Percentiles rank a stretch among this genome's conserved stretches.
Conservation (phyloP, 2,113 vertebrate genomes). For the Lethenteron camtschaticum region DNA sequence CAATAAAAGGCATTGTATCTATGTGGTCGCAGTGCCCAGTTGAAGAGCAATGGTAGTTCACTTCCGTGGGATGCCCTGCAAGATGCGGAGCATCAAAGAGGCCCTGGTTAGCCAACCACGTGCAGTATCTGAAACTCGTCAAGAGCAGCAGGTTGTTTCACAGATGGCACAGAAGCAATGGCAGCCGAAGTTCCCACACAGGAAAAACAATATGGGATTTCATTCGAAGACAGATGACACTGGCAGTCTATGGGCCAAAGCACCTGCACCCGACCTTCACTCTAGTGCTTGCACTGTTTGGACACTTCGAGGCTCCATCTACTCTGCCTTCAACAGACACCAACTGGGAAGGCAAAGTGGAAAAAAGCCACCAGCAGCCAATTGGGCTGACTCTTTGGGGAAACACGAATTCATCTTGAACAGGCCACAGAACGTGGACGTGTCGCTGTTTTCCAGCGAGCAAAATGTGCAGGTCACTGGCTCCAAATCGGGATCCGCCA, state of each 20-base stretch:
- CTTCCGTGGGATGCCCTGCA: no score
- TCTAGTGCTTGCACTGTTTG: conserved; percentile 63
- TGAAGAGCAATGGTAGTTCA: no score
- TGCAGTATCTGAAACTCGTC: no score
- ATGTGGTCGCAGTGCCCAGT: conserved; percentile 48
- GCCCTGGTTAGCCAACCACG: no score
- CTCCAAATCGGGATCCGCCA: conserved; percentile 13
- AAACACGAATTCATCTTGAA: conserved; percentile 65
- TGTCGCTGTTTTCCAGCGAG: conserved; percentile 84
- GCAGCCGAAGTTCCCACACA: no score
- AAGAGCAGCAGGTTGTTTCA: no score
- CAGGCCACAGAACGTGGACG: conserved; percentile 53
- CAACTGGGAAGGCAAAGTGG: conserved; percentile 32
- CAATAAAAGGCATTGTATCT: conserved; percentile 76
- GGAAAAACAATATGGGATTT: conserved; percentile 46
- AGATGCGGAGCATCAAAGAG: no score
- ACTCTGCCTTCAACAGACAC: conserved; percentile 55
- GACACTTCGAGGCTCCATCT: conserved; percentile 73
- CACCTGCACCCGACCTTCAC: conserved; percentile 90
- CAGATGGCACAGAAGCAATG: conserved; percentile 18
- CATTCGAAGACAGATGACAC: conserved; percentile 58
- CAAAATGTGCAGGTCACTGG: conserved; percentile 50
- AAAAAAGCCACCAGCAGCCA: conserved; percentile 20
- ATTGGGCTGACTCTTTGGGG: conserved; percentile 71
- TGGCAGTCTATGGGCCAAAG: conserved; percentile 78